Percentiles rank a stretch among this genome's conserved stretches.
phyloP scores from a whole-genome alignment of 2,113 vertebrate genomes.

The Emydocephalus ijimae region DNA sequence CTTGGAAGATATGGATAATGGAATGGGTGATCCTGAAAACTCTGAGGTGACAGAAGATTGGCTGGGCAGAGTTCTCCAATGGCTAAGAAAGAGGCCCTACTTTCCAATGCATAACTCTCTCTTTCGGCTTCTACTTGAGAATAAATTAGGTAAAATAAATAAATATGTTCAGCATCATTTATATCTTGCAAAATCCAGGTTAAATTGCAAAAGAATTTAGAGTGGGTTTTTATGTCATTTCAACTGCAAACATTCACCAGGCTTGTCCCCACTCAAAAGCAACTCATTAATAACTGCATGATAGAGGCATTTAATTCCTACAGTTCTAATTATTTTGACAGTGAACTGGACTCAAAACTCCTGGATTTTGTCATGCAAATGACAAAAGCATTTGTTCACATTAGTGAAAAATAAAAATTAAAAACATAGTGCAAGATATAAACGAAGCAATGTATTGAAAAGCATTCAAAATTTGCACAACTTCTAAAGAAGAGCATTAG shows the following conservation, averaged over 20 bases:
- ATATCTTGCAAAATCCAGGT: background rate
- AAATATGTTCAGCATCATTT: background rate
- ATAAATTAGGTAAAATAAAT: conserved; percentile 9
- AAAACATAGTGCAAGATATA: background rate
- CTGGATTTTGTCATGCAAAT: background rate
- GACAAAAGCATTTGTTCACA: background rate
- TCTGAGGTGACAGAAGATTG: background rate
- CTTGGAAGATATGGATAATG: background rate
- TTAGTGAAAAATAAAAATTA: background rate
- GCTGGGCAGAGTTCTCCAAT: background rate
- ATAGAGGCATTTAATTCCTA: background rate
- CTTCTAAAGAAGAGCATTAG: background rate
- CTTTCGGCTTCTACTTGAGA: background rate
- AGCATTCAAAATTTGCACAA: background rate
- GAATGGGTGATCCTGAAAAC: background rate
- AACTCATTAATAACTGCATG: background rate
- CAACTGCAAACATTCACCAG: background rate
- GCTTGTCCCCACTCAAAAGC: background rate
- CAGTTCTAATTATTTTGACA: background rate
- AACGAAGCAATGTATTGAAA: background rate
- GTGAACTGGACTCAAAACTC: background rate
- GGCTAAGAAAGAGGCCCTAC: too few species aligned
- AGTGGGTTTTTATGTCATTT: background rate
- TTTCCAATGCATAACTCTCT: background rate
- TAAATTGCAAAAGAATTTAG: background rate